A percentile compares a stretch with the other conserved stretches of the same genome.
Conservation (phyloP, 1,140 invertebrate species). For the Calephelis virginiensis region DNA sequence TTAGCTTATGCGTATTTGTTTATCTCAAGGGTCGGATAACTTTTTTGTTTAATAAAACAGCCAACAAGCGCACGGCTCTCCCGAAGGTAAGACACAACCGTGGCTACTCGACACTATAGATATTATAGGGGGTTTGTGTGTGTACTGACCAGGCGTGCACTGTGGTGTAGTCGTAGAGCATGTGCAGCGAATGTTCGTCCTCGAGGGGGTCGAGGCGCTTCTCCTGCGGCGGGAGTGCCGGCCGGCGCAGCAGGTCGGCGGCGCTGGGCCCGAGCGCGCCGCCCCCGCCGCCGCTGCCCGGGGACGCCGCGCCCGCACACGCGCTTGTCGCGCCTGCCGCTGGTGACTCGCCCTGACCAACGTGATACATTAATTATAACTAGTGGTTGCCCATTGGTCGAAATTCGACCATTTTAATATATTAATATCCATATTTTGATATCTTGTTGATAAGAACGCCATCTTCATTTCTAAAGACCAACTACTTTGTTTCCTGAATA, state of each 20-base stretch:
- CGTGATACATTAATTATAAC: not conserved
- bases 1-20: too few relatives aligned
- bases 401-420: too few relatives aligned
- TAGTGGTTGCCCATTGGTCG: slow-evolving; percentile 8
- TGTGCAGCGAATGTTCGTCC: slow-evolving; percentile 88
- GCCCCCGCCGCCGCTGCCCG: slow-evolving; percentile 41
- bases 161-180: slow-evolving; percentile 93
- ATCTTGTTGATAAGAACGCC: too few relatives aligned
- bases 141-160: slow-evolving; percentile 88
- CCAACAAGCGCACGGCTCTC: too few relatives aligned
- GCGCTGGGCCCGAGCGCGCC: slow-evolving; percentile 48
- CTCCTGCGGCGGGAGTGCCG: slow-evolving; percentile 61
- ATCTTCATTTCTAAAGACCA: too few relatives aligned
- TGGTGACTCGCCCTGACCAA: slow-evolving; percentile 29
- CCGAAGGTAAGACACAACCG: too few relatives aligned
- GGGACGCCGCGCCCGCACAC: slow-evolving; percentile 43
- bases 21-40: too few relatives aligned
- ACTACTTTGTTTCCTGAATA: too few relatives aligned
- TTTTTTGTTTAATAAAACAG: too few relatives aligned
- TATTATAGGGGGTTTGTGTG: not conserved
- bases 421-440: too few relatives aligned
- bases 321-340: slow-evolving; percentile 36
- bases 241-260: slow-evolving; percentile 81
- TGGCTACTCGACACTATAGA: too few relatives aligned
- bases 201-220: slow-evolving; percentile 84